Conservation (phyloP, 1,140 invertebrate species). For the Camponotus vicinus region DNA sequence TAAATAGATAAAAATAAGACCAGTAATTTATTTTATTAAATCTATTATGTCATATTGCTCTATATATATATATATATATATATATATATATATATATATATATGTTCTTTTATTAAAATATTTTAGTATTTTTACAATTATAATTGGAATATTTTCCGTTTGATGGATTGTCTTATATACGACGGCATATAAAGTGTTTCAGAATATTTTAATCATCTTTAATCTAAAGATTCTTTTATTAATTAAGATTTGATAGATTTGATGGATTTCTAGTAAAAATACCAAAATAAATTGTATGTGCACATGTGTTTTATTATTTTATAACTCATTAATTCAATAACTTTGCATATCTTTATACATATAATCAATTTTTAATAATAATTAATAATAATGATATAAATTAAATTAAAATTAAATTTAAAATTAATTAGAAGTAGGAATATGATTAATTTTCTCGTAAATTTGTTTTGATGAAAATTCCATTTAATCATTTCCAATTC, state of each 20-base stretch:
- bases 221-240: too few relatives aligned
- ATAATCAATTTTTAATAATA: background rate
- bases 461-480: background rate
- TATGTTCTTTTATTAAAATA: background rate
- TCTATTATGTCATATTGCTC: background rate
- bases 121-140: too few relatives aligned
- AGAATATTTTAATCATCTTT: too few relatives aligned
- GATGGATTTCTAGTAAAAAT: background rate
- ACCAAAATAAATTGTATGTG: background rate
- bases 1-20: background rate
- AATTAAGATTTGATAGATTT: too few relatives aligned
- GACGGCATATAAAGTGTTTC: too few relatives aligned
- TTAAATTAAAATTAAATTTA: background rate
- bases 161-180: too few relatives aligned
- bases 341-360: background rate
- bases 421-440: background rate
- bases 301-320: too few relatives aligned
- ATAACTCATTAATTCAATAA: too few relatives aligned
- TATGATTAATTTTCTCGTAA: background rate
- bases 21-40: background rate
- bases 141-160: too few relatives aligned
- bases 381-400: background rate
- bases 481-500: too few relatives aligned
- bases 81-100: background rate
- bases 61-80: too few relatives aligned